Base-by-base conservation (phyloP, 2,797 vertebrate genomes). In the Onychomys leucogaster region DNA sequence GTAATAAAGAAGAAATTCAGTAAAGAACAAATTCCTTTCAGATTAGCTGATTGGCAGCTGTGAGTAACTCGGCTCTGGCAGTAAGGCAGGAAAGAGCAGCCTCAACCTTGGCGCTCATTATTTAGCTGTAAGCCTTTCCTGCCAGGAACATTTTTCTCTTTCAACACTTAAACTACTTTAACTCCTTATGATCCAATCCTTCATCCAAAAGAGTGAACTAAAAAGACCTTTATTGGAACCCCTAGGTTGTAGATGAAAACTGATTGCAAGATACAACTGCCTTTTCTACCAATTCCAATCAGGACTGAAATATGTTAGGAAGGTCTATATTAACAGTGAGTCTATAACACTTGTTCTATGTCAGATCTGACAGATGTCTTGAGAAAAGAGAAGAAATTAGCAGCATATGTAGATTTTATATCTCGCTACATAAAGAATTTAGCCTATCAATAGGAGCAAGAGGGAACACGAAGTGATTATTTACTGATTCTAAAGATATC, bases 31-130 rank as follows among this genome's bases (percentile, higher is more conserved):
- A 98, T 96, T 97, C 95, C 85, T 98, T 98, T 98, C 96, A 98
- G 95, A 97, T 98, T 93, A 98, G 97, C 98, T 98, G 98, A 98
- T 98, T 98, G 98, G 98, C 90, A 98, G 92, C 95, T 97, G 95
- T 97, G 97, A 97, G 96, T 98, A 98, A 97, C 96, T 90, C 76
- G 97, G 90, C 46, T 77, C 87, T 49, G 96, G 91, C 95, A 97
- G 91, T 88, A 97, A 98, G 97, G 52, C 87, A 96, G 69, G 89
- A 88, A 97, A 95, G 95, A 96, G 97, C 89, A 94, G 96, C 83
- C 89, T 97, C 91, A 80, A n/a, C 6, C 4, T 97, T 96, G 96
- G 73, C 81, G 76, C 95, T 98, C 90, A 89, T 97, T 98, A 97
- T 94, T 97, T 98, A 96, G 94, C 97, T 96, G 94, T 92, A 97